Evolutionary conservation across 2,113 vertebrate species (phyloP), one percentile per base, ranked within the genome.

Genomic region (Casuarius casuarius): DNA sequence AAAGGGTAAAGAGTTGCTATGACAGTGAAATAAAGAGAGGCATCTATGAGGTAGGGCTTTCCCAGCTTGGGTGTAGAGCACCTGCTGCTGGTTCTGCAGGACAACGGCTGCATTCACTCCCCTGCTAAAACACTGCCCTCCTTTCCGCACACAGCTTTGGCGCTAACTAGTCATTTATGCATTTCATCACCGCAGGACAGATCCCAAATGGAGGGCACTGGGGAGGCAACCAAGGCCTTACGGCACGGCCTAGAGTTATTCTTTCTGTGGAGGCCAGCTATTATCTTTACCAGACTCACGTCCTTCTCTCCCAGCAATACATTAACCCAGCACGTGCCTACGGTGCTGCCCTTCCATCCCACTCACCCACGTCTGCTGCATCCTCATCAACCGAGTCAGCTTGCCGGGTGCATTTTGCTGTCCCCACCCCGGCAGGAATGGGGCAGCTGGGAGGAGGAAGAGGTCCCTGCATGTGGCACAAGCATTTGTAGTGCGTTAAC

Each of bases 321-420:
- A 56, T 70, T 90, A 84, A 90, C 84, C 65, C 46, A 78, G 52
- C 0, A 2, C 0, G 2, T 3, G 10, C 0, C 2, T 56, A 44
- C 33, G 54, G 61, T 31, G 16, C 49, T 76, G n/a, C 35, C 70
- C 75, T 87, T 90, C 21, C 59, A 40, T 7, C 71, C 38, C 71
- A 18, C 75, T 56, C 2, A 5, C 42, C 46, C 7, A 0, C 8
- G 54, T 28, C 38, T 35, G 42, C 38, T 58, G 48, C 2, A 8
- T 38, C 75, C 38, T 31, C 20, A 42, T 51, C 90, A 56, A 35
- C 2, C 2, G 88, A 54, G 78, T 66, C 63, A 76, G 65, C n/a
- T 38, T 77, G 80, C 61, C 59, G 63, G 19, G 23, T 52, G 51
- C 19, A 18, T 84, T 87, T 10, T 56, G 29, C 22, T 66, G 40